Conservation (phyloP, 53 echinoderm and acorn worm genomes). For the Stichopus horrens region DNA sequence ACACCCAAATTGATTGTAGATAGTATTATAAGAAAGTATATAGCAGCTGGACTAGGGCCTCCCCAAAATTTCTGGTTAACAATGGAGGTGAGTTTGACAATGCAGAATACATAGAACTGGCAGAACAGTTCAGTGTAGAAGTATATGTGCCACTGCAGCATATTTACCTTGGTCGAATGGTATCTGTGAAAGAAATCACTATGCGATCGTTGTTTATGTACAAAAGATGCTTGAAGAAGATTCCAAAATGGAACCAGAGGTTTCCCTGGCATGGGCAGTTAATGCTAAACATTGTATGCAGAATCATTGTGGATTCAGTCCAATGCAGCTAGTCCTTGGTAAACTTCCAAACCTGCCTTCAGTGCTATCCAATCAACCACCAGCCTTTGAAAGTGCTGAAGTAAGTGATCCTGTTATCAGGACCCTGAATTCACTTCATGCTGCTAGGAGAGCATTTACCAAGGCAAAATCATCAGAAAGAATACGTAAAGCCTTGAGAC, state of each 20-base stretch:
- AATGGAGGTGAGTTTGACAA: conserved; percentile 44
- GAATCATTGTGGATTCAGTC: conserved; percentile 54
- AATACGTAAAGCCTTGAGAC: conserved; percentile 39
- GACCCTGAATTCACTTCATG: conserved; percentile 53
- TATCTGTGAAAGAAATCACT: conserved; percentile 54
- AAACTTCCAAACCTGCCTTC: conserved; percentile 54
- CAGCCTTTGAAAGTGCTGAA: conserved; percentile 49
- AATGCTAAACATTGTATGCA: conserved; percentile 62
- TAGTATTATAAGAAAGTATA: conserved; percentile 53
- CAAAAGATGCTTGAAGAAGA: conserved; percentile 62
- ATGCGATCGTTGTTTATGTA: conserved; percentile 43
- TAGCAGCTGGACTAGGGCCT: conserved; percentile 55
- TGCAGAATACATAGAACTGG: conserved; percentile 39
- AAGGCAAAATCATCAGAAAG: conserved; percentile 50
- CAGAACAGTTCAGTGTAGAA: conserved; percentile 52
- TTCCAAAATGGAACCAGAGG: conserved; percentile 44
- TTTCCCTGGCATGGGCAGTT: conserved; percentile 56
- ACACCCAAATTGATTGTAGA: conserved; percentile 51
- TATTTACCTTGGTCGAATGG: conserved; percentile 63
- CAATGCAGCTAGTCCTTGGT: conserved; percentile 43
- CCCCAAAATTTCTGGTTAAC: conserved; percentile 40
- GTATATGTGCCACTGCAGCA: conserved; percentile 52
- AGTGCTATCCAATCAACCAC: conserved; percentile 35
- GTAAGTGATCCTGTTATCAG: conserved; percentile 14
- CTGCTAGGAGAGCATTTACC: conserved; percentile 54